Percentiles rank a stretch among this genome's conserved stretches.
These are phyloP conservation scores for Geothlypis trichas DNA, from an alignment of 2,113 vertebrate species.

Conservation along the genomic window DNA sequence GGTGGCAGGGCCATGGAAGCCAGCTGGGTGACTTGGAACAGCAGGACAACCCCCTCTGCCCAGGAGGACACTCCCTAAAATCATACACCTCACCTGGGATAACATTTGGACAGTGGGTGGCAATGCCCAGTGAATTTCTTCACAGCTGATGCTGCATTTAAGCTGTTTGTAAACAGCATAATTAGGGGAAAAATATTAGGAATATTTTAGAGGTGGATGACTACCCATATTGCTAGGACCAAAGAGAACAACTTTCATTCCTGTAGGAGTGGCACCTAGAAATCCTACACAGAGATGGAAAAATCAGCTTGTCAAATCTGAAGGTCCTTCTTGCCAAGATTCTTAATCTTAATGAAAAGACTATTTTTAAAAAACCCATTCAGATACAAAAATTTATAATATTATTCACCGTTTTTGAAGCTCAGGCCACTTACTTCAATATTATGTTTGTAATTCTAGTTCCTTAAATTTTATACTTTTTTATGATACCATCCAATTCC, in stretches of 20 bases:
- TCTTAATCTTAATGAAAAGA: not conserved
- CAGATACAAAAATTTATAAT: not conserved
- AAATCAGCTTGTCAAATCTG: not conserved
- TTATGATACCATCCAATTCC: not conserved
- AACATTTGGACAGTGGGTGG: not conserved
- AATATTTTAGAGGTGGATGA: not conserved
- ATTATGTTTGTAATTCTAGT: not conserved
- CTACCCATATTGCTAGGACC: not conserved
- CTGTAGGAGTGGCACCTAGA: not conserved
- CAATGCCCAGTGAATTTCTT: not conserved
- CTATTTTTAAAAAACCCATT: not conserved
- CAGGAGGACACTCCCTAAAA: not conserved
- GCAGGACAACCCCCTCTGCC: accelerated
- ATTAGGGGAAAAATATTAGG: not conserved
- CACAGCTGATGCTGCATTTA: not conserved
- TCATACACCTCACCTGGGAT: not conserved
- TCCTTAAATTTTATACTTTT: not conserved
- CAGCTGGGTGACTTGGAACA: not conserved
- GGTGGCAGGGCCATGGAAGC: not conserved
- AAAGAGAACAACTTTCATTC: not conserved
- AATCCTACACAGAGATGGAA: not conserved
- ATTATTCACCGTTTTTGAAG: not conserved
- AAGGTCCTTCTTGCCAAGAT: not conserved
- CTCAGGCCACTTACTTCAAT: not conserved
- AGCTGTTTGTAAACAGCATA: not conserved